Evolutionary conservation across 2,113 vertebrate species (phyloP).

Genomic region (Protobothrops mucrosquamatus): DNA sequence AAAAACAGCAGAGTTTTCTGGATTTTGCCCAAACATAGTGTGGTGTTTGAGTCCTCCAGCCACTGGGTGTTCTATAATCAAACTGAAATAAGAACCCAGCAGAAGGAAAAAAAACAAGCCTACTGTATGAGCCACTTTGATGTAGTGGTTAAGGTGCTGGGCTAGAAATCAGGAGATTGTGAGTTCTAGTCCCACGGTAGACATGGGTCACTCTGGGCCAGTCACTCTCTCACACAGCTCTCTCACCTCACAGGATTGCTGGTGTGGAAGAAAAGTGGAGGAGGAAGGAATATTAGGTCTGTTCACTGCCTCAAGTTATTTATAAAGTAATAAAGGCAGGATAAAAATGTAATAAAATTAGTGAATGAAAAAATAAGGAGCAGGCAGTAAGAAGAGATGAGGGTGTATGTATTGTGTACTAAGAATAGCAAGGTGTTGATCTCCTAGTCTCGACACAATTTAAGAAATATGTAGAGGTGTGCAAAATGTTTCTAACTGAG

Average conservation of each 20-base stretch:
- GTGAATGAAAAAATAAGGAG: background rate
- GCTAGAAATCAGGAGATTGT: too few species aligned
- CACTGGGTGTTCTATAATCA: background rate
- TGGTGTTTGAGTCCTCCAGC: background rate
- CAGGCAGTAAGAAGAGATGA: background rate
- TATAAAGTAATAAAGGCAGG: too few species aligned
- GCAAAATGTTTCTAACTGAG: background rate
- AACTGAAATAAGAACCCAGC: background rate
- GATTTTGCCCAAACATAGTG: background rate
- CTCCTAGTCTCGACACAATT: background rate
- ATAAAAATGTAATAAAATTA: too few species aligned
- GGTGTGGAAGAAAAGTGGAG: too few species aligned
- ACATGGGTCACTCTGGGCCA: too few species aligned
- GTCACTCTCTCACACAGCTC: too few species aligned
- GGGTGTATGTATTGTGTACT: background rate
- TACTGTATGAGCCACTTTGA: too few species aligned
- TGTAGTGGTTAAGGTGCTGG: too few species aligned
- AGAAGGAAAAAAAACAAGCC: background rate
- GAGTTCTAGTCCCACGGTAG: too few species aligned
- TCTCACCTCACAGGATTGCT: too few species aligned
- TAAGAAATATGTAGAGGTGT: background rate
- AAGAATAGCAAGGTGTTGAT: conserved; percentile 23
- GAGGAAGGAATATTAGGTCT: too few species aligned
- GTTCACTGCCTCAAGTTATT: too few species aligned
- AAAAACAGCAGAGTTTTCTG: background rate